Evolutionary conservation across 2,797 vertebrate species (phyloP).

Genomic region (Acanthurus lineatus): DNA sequence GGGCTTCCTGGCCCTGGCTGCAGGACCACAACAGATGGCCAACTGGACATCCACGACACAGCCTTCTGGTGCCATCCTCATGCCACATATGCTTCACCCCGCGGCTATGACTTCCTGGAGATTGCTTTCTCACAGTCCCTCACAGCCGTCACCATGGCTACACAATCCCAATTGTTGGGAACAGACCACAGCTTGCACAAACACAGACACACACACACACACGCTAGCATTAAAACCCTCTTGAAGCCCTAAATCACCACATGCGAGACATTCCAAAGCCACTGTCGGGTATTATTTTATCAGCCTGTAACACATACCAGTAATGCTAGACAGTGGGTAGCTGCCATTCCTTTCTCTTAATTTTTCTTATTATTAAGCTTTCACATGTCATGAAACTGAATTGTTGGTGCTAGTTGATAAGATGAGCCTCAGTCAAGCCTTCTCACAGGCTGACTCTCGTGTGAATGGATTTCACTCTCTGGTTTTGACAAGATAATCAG

Average conservation of each 20-base stretch:
- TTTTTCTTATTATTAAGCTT: conserved; percentile 51
- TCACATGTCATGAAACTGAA: conserved; percentile 38
- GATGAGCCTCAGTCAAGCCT: conserved; percentile 51
- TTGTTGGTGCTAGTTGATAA: conserved; percentile 45
- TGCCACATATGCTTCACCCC: conserved; percentile 86
- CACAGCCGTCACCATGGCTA: conserved; percentile 77
- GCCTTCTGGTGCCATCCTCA: conserved; percentile 85
- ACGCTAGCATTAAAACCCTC: conserved; percentile 29
- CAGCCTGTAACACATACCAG: conserved; percentile 36
- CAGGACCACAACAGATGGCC: conserved; percentile 82
- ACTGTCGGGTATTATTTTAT: conserved; percentile 52
- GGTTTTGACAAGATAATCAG: conserved; percentile 65
- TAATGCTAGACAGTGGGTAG: conserved; percentile 24
- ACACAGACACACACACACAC: conserved; percentile 14
- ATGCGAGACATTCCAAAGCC: conserved; percentile 42
- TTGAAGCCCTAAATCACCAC: conserved; percentile 42
- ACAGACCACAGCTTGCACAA: conserved; percentile 26
- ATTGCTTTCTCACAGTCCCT: conserved; percentile 79
- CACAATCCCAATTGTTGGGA: conserved; percentile 61
- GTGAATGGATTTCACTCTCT: conserved; percentile 54
- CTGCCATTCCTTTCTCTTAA: conserved; percentile 18
- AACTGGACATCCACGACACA: conserved; percentile 83
- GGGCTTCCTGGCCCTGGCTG: conserved; percentile 75
- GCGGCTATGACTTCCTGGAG: conserved; percentile 84
- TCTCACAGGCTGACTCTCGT: conserved; percentile 53